phyloP scores from a whole-genome alignment of 1,140 invertebrate species.

The Lordiphosa collinella region DNA sequence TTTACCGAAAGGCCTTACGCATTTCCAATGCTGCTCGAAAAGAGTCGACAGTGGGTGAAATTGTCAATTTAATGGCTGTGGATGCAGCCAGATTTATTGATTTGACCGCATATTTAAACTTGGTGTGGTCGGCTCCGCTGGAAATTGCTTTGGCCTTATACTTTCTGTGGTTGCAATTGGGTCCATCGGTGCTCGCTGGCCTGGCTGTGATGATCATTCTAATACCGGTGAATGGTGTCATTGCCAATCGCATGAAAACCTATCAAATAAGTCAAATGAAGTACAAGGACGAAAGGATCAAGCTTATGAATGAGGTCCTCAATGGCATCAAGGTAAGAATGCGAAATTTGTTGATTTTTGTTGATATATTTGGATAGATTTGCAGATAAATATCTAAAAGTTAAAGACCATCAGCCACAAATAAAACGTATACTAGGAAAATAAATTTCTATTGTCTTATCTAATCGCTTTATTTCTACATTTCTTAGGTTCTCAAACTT shows the following conservation, averaged over 20 bases:
- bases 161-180: conserved; percentile 92
- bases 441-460: too few species aligned
- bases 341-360: too few species aligned
- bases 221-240: conserved; percentile 93
- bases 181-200: conserved; percentile 90
- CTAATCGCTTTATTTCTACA: too few species aligned
- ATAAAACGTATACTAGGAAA: too few species aligned
- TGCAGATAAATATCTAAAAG: too few species aligned
- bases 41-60: conserved; percentile 93
- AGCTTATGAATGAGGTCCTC: conserved; percentile 96
- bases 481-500: conserved; percentile 87
- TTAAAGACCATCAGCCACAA: too few species aligned
- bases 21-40: conserved; percentile 90
- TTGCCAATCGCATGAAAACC: conserved; percentile 90
- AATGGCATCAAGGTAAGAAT: conserved; percentile 92
- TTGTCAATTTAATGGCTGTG: conserved; percentile 94
- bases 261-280: conserved; percentile 95
- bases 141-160: conserved; percentile 93
- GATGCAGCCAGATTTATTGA: conserved; percentile 90
- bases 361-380: too few species aligned
- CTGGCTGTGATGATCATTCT: conserved; percentile 95
- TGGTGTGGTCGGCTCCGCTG: conserved; percentile 97
- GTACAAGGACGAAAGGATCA: conserved; percentile 94
- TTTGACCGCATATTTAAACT: conserved; percentile 93
- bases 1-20: conserved; percentile 93